Evolutionary conservation across 2,888 invertebrate species (phyloP), one percentile per base, ranked within the genome.

Genomic region (Odontocolon sp.): DNA sequence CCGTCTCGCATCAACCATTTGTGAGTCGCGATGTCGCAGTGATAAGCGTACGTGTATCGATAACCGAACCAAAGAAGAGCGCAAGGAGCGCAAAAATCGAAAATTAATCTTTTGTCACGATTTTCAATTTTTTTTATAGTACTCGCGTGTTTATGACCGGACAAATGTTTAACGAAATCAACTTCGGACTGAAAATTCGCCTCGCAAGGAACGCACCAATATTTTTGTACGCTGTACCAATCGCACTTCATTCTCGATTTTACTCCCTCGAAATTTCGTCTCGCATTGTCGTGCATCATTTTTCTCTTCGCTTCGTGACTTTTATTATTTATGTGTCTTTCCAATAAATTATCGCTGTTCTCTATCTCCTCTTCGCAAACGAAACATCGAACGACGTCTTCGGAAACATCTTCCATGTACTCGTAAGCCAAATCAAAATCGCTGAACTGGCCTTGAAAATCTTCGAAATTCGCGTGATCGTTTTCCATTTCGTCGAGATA

Each of bases 391-490:
- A 85, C 66, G 16, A 31, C 36, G 8, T 71, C 26, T 14, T 82
- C 77, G 4, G 80, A 74, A 2, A 73, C 56, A 50, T 83, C 82
- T 42, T 78, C 69, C 77, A 85, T 82, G 26, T 81, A 83, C 36
- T 82, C 78, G 9, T 74, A 64, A 5, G 83, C 83, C 0, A 86
- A 77, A 40, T 79, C 52, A 2, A 86, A 59, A 56, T 85, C 83
- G 68, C 85, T 86, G 2, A 82, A 81, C 42, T 84, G 82, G 5
- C 81, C 70, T 23, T 66, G 56, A 26, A 28, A 77, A 5, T 77
- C 42, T 9, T 64, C 38, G 54, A 81, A 82, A 2, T 23, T 59
- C 9, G 57, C 3, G 9, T 81, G 63, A 57, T 80, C 80, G 3
- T 79, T 56, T 23, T 80, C 68, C 45, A 84, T 77, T 14, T 80